Base-by-base conservation (phyloP, 2,888 invertebrate genomes). In the Amiota communis region DNA sequence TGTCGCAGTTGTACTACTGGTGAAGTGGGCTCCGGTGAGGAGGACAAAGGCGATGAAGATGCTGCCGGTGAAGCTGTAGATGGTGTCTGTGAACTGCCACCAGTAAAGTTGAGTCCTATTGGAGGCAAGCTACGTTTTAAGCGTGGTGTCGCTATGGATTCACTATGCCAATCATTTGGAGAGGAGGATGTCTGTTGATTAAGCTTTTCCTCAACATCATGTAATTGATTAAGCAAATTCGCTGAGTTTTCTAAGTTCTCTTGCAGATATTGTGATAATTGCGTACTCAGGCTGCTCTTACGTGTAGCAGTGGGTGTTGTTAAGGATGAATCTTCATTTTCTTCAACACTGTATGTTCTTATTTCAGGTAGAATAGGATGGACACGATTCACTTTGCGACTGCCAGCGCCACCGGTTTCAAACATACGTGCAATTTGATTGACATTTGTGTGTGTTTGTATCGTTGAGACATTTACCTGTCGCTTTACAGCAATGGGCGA, bases 391-490 rank as follows among this genome's bases (percentile, higher is more conserved):
- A 87, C 85, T 80, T 87, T 87, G 59, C 86, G 85, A 77, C 74
- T 76, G 59, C 49, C 68, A 11, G 76, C 79, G 17, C 67, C 79
- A 70, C 88, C 88, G 73, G 85, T 82, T 76, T 89, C 89, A 72
- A 89, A 89, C 88, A 88, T 88, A 73, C 87, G 83, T 12, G 89
- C 89, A 6, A 89, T 89, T 77, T 89, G 87, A 73, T 87, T 88
- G 47, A 89, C 89, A 77, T 89, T 82, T 61, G 83, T 88, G 57
- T 83, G 81, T 1, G 80, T 80, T 57, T 80, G 76, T 67, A 77
- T 77, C 36, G 76, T 71, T 11, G 79, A 75, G 9, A 63, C 67
- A 10, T 72, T 71, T 9, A 80, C 78, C 12, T 84, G 83, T 1
- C 80, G 78, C 68, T 81, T 82, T 11, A 78, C 72, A 46, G 78